phyloP scores from a whole-genome alignment of 2,888 invertebrate species.

The Spodoptera picta region DNA sequence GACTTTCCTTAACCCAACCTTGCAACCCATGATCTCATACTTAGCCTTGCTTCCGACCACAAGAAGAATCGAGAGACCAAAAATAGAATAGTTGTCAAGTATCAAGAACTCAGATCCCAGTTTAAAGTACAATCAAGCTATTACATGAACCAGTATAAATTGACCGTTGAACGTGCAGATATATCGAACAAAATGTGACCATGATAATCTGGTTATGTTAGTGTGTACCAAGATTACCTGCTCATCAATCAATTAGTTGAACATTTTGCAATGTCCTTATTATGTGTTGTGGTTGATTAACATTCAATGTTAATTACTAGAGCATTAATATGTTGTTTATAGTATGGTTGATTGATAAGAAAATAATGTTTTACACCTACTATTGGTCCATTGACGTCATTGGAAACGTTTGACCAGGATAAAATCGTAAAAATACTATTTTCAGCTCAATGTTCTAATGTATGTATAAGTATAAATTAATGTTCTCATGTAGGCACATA shows the following conservation, averaged over 20 bases:
- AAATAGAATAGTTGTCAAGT: too few species aligned
- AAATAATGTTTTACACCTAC: conserved; percentile 12
- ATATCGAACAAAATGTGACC: too few species aligned
- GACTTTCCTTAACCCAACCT: too few species aligned
- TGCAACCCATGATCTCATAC: too few species aligned
- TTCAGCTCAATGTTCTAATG: conserved; percentile 14
- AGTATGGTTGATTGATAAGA: conserved; percentile 13
- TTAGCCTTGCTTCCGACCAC: too few species aligned
- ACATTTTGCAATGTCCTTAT: conserved; percentile 19
- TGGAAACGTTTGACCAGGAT: conserved; percentile 11
- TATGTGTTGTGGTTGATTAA: conserved; percentile 35
- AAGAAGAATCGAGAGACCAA: too few species aligned
- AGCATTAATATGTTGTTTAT: conserved; percentile 34
- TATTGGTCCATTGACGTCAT: conserved; percentile 31
- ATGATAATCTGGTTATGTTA: too few species aligned
- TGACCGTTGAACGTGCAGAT: too few species aligned
- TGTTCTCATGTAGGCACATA: too few species aligned
- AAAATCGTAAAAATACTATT: conserved; percentile 20
- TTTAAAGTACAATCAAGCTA: too few species aligned
- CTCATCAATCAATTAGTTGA: conserved; percentile 11
- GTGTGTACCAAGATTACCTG: not conserved
- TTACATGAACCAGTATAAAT: too few species aligned
- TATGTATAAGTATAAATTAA: conserved; percentile 3
- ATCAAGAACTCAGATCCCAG: too few species aligned
- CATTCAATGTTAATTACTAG: conserved; percentile 32